These are phyloP conservation scores for Mimachlamys varia DNA, from an alignment of 2,888 invertebrate species.

Conservation along the genomic window DNA sequence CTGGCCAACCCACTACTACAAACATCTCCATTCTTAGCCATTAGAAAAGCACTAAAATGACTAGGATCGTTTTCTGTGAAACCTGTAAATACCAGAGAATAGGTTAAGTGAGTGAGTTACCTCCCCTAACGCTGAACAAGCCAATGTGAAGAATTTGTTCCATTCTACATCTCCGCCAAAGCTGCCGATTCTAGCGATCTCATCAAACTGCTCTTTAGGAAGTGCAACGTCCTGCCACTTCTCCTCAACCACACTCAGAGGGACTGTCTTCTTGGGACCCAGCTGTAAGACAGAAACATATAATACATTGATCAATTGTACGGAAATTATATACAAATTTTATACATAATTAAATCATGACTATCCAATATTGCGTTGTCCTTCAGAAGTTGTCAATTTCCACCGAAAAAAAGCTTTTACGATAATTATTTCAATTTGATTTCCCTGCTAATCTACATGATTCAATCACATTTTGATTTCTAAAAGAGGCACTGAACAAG, in stretches of 20 bases:
- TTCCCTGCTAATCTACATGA: too few relatives aligned
- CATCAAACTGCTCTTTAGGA: constrained; percentile 85
- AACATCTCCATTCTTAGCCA: too few relatives aligned
- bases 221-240: constrained; percentile 82
- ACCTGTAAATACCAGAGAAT: background rate
- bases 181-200: constrained; percentile 88
- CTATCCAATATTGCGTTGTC: too few relatives aligned
- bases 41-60: too few relatives aligned
- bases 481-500: too few relatives aligned
- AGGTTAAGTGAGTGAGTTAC: constrained; percentile 59
- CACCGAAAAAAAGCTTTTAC: too few relatives aligned
- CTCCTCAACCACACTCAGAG: constrained; percentile 76
- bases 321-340: background rate
- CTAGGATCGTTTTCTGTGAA: background rate
- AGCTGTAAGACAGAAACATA: constrained; percentile 68
- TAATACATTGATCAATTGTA: background rate
- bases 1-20: too few relatives aligned
- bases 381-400: too few relatives aligned
- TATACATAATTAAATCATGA: background rate
- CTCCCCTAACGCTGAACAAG: constrained; percentile 81
- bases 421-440: too few relatives aligned
- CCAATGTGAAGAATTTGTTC: constrained; percentile 89
- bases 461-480: too few relatives aligned
- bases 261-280: constrained; percentile 78
- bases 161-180: constrained; percentile 88